Conservation (phyloP, 2,888 invertebrate genomes). For the Sinelater perroti region DNA sequence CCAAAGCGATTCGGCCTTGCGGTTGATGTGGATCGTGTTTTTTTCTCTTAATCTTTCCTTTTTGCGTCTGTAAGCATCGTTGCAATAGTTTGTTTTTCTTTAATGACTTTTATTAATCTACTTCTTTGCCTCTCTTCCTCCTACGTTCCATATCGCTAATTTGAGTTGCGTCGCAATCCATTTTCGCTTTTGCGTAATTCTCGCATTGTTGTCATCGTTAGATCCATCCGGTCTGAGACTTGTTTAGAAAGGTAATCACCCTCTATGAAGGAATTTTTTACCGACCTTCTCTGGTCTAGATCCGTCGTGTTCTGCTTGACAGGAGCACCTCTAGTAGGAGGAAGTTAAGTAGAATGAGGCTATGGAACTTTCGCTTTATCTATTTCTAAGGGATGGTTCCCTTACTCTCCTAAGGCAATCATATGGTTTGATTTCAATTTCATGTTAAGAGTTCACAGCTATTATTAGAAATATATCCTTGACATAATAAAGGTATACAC, state of each 20-base stretch:
- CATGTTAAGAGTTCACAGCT: no score
- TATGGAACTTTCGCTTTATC: background rate
- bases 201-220: background rate
- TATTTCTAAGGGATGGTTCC: no score
- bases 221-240: background rate
- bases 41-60: background rate
- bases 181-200: background rate
- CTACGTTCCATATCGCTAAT: background rate
- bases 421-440: no score
- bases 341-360: background rate
- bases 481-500: no score
- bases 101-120: background rate
- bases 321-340: slow-evolving; percentile 32
- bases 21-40: no score
- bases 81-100: background rate
- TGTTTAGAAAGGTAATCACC: background rate
- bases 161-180: slow-evolving; percentile 3
- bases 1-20: no score
- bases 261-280: background rate
- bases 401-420: no score
- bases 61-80: background rate
- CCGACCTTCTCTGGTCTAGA: slow-evolving; percentile 31
- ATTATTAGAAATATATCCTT: no score
- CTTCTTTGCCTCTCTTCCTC: background rate
- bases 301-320: slow-evolving; percentile 33